A percentile compares a stretch with the other conserved stretches of the same genome.
phyloP scores from a whole-genome alignment of 1,140 invertebrate species.

The Hycleus phaleratus region DNA sequence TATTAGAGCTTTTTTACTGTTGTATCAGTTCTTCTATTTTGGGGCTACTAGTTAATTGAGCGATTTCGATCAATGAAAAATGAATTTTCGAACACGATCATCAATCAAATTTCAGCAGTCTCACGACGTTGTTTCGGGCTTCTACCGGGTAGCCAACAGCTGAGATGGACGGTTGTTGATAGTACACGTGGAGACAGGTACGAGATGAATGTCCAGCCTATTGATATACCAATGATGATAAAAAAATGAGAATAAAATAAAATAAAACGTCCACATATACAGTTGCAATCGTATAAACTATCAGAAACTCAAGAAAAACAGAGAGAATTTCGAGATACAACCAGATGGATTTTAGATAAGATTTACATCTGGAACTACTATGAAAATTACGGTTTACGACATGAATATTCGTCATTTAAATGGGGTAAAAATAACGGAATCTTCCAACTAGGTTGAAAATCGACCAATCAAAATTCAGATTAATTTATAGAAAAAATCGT shows the following conservation, averaged over 20 bases:
- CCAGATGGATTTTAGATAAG: conserved; percentile 19
- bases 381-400: not conserved
- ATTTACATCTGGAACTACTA: not conserved
- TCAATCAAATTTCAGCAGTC: conserved; percentile 8
- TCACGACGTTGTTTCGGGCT: conserved; percentile 6
- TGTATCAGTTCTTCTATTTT: not conserved
- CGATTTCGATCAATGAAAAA: conserved; percentile 5
- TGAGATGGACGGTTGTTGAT: conserved; percentile 5
- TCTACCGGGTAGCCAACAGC: conserved; percentile 5
- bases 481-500: no score
- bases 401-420: not conserved
- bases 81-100: conserved; percentile 6
- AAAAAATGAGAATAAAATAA: not conserved
- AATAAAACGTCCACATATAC: conserved; percentile 16
- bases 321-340: conserved; percentile 7
- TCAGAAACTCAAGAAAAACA: not conserved
- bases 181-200: conserved; percentile 17
- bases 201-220: conserved; percentile 22
- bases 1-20: no score
- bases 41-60: conserved; percentile 1
- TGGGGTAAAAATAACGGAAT: not conserved
- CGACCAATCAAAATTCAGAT: no score
- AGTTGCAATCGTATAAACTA: conserved; percentile 10
- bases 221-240: conserved; percentile 4
- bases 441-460: not conserved